Evolutionary conservation across 1,140 invertebrate species (phyloP).

Genomic region (Philotrypesis tridentata): DNA sequence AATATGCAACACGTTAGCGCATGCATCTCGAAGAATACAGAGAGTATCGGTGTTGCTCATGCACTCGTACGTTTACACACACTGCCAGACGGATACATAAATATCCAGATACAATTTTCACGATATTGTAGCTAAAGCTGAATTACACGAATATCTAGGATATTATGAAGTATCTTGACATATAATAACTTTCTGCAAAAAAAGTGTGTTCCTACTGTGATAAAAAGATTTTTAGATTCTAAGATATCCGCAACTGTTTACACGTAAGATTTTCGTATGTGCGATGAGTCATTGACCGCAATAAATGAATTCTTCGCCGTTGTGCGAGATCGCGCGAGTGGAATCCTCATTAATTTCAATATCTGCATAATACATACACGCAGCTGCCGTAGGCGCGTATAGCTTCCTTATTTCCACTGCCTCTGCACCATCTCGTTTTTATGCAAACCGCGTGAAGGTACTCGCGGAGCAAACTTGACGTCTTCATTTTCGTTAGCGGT

Average conservation of each 20-base stretch:
- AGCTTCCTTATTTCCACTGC: neutral
- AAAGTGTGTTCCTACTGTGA: no score
- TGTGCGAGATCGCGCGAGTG: neutral
- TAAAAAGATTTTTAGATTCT: no score
- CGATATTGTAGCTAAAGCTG: no score
- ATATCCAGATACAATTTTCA: no score
- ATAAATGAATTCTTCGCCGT: neutral
- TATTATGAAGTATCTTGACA: no score
- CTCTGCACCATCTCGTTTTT: neutral
- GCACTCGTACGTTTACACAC: neutral
- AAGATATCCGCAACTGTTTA: no score
- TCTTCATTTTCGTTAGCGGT: neutral
- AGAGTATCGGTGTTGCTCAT: neutral
- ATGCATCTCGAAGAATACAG: neutral
- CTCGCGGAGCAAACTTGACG: neutral
- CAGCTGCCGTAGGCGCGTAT: neutral
- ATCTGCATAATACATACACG: neutral
- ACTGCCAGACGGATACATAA: no score
- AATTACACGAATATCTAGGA: no score
- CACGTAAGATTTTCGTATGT: neutral
- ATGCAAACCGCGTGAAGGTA: neutral
- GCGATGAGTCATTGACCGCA: neutral
- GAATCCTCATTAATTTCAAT: constrained; percentile 22
- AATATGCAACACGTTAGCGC: neutral
- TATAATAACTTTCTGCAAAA: no score